Evolutionary conservation across 2,113 vertebrate species (phyloP).

Genomic region (Syngnathus floridae): DNA sequence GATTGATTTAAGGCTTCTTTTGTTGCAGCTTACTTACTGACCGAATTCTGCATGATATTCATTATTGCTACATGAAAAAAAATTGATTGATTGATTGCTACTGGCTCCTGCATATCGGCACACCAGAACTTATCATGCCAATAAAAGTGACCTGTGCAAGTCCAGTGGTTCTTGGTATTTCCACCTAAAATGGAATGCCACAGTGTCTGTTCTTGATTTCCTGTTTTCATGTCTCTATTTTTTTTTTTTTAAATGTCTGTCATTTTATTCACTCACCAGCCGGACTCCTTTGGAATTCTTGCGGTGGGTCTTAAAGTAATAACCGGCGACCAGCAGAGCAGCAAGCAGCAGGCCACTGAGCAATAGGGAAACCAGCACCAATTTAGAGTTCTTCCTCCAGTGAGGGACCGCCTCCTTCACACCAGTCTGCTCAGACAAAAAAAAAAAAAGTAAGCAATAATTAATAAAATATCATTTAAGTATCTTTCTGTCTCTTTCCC

Average conservation of each 20-base stretch:
- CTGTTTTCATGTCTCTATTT: not conserved
- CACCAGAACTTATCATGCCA: not conserved
- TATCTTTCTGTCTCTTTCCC: not conserved
- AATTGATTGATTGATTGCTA: not conserved
- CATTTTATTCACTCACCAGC: conserved; percentile 79
- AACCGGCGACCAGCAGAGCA: conserved; percentile 74
- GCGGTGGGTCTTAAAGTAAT: conserved; percentile 78
- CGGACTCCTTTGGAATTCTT: conserved; percentile 80
- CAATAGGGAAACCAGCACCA: conserved; percentile 83
- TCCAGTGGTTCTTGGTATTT: conserved; percentile 1
- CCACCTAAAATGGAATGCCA: not conserved
- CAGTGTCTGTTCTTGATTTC: not conserved
- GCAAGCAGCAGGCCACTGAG: conserved; percentile 81
- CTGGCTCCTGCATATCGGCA: not conserved
- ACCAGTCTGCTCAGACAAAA: conserved; percentile 46
- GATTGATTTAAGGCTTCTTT: no score
- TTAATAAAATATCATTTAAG: not conserved
- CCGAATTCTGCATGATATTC: not conserved
- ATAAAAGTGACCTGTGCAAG: not conserved
- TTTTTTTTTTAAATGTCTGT: not conserved
- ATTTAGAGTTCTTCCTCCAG: conserved; percentile 69
- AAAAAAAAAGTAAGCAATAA: not conserved
- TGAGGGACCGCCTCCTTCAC: conserved; percentile 52
- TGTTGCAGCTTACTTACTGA: not conserved
- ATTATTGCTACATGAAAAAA: not conserved